Evolutionary conservation across 1,140 invertebrate genomes (phyloP).

Genomic region (Hetaerina americana): DNA sequence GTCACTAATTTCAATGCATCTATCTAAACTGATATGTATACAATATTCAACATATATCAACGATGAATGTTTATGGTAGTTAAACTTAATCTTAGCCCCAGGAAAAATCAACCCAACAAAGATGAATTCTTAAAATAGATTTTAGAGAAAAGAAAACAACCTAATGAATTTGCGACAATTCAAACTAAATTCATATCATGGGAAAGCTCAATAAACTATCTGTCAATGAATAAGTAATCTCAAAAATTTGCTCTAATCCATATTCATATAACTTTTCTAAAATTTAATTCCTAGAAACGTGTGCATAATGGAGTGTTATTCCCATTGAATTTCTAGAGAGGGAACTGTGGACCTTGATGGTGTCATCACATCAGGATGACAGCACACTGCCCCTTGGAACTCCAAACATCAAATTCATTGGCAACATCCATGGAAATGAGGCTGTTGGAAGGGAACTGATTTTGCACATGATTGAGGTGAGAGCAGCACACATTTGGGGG

Average conservation of each 20-base stretch:
- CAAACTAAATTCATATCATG: background rate
- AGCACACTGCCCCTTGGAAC: conserved; percentile 32
- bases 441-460: conserved; percentile 40
- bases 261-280: background rate
- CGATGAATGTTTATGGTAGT: too few relatives aligned
- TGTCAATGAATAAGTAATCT: background rate
- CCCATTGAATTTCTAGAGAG: conserved; percentile 26
- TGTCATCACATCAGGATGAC: conserved; percentile 34
- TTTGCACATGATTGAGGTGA: conserved; percentile 38
- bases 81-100: too few relatives aligned
- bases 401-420: conserved; percentile 41
- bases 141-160: background rate
- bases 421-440: conserved; percentile 43
- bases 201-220: background rate
- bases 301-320: conserved; percentile 22
- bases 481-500: too few relatives aligned
- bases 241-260: background rate
- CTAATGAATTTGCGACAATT: too few relatives aligned
- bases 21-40: too few relatives aligned
- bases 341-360: conserved; percentile 45
- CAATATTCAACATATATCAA: too few relatives aligned
- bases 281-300: background rate
- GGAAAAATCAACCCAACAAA: too few relatives aligned
- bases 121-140: background rate
- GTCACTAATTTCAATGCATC: too few relatives aligned